Base-by-base conservation (phyloP, 2,888 invertebrate genomes). In the Ametastegia equiseti region DNA sequence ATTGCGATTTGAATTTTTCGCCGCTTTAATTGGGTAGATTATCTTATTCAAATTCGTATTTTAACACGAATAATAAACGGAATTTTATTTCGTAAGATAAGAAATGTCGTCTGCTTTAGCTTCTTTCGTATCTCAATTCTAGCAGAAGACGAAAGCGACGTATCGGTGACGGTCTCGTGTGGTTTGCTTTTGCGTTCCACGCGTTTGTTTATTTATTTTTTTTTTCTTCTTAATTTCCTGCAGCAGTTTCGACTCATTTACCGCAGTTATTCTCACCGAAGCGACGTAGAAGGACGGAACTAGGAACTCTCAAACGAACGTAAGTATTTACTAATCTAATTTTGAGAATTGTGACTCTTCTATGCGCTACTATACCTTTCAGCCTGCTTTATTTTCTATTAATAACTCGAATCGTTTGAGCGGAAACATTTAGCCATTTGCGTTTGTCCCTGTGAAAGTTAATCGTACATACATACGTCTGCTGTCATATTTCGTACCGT, bases 21-120 rank as follows among this genome's bases (percentile, higher is more conserved):
- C 5, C 1, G 15, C 13, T 30, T 27, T 5, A 5, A 15, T 60
- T 30, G 30, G 13, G 3, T 6, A 13, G 60, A 60, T 60, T 60
- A n/a, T n/a, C n/a, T n/a, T n/a, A n/a, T n/a, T n/a, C n/a, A n/a
- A n/a, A n/a, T n/a, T n/a, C n/a, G n/a, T n/a, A n/a, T n/a, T n/a
- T n/a, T n/a, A n/a, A n/a, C n/a, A n/a, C n/a, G n/a, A n/a, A n/a
- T n/a, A n/a, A n/a, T n/a, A n/a, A n/a, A n/a, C 27, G 27, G 23
- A 27, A 57, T 27, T 27, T 27, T 27, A 30, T 23, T 23, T 30
- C 15, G 15, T 30, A 60, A 60, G n/a, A n/a, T n/a, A n/a, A n/a
- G n/a, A n/a, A 60, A 60, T 60, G 30, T 60, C 60, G 60, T 60
- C 60, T 60, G 60, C 60, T 60, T 60, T 27, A 3, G n/a, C n/a